Base-by-base conservation (phyloP, 2,113 vertebrate species). In the Isichthys henryi region DNA sequence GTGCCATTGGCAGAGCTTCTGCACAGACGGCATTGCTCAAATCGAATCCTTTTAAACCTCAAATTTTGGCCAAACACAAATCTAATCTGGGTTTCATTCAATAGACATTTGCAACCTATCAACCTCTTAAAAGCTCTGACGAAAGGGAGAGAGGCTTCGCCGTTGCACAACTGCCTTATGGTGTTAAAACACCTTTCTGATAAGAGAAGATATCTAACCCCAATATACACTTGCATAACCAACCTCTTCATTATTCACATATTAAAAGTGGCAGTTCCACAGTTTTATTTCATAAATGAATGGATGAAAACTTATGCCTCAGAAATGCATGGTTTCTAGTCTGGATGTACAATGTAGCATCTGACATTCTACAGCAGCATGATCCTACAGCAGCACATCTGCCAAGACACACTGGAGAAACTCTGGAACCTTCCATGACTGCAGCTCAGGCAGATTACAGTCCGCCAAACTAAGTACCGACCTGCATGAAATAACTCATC, bases 11-110 rank as follows among this genome's bases (percentile, higher is more conserved):
- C 0, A 0, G 35, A 6, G 4, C 35, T 43, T 43, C 35, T 19
- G 70, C 15, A 19, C 62, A 27, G 62, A 31, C 31, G 1, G 70
- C 31, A 2, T 35, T 15, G 70, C 31, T 77, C 31, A 17, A 35
- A 77, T 43, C 15, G 1, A 80, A 80, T 43, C 17, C 74, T 80
- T 43, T 43, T 80, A 19, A 80, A 35, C 74, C 15, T 80, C 15
- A 80, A 80, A 80, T 39, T 80, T 80, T 80, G 74, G 11, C 35
- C 11, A 80, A 80, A 80, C 74, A 43, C 35, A 80, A 80, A 80
- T 43, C 74, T 80, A 80, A 43, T 43, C 74, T 80, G 74, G 74
- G 74, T 80, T 80, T 80, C 74, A 80, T 80, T 43, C 74, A 80
- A 80, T 80, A 80, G 35, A 43, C 74, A 43, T 80, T 43, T 17